Conservation (phyloP, 2,888 invertebrate species). For the Mycalesis mineus region DNA sequence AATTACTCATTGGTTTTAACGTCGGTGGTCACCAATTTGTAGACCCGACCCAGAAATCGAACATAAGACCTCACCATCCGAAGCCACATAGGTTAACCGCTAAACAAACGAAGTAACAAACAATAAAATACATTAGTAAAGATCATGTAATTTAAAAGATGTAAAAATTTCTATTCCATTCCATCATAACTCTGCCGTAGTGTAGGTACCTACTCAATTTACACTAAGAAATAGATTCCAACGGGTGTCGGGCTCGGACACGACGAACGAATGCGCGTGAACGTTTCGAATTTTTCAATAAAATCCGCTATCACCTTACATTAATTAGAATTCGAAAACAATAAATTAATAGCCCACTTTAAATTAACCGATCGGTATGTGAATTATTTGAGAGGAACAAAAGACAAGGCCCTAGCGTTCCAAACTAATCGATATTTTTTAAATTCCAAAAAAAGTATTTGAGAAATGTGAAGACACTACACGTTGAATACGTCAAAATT, state of each 20-base stretch:
- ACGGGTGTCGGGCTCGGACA: slow-evolving; percentile 10
- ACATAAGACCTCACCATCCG: too few relatives aligned
- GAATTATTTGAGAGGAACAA: slow-evolving; percentile 29
- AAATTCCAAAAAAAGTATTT: slow-evolving; percentile 10
- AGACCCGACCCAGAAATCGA: too few relatives aligned
- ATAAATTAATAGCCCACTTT: slow-evolving; percentile 36
- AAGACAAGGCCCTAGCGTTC: slow-evolving; percentile 26
- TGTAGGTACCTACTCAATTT: not conserved
- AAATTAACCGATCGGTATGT: slow-evolving; percentile 42
- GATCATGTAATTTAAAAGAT: too few relatives aligned
- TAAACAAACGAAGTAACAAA: too few relatives aligned
- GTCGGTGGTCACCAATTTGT: too few relatives aligned
- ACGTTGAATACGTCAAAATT: not conserved
- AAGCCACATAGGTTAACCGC: too few relatives aligned
- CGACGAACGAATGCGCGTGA: not conserved
- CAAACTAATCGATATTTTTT: slow-evolving; percentile 23
- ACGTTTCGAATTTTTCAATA: slow-evolving; percentile 19
- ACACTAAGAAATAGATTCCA: slow-evolving; percentile 12
- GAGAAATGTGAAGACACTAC: not conserved
- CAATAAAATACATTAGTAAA: too few relatives aligned
- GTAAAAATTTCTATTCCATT: too few relatives aligned
- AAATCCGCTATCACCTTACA: slow-evolving; percentile 24
- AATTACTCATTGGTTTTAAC: too few relatives aligned
- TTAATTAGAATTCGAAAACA: slow-evolving; percentile 34
- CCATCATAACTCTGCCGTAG: not conserved